phyloP scores from a whole-genome alignment of 2,797 vertebrate species.

The Limnodromus scolopaceus region DNA sequence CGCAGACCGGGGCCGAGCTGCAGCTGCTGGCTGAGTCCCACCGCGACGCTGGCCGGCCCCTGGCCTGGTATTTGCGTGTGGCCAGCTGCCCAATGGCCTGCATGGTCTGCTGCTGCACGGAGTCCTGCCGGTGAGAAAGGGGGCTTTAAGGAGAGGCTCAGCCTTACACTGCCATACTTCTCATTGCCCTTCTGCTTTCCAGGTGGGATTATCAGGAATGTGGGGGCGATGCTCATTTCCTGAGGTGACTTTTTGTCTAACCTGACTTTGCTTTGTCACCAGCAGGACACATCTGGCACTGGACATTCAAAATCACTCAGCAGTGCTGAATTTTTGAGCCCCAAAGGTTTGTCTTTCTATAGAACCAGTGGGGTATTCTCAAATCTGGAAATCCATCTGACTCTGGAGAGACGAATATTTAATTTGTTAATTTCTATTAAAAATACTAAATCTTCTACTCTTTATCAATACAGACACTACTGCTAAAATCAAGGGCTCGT shows the following conservation, averaged over 20 bases:
- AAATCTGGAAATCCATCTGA: neutral
- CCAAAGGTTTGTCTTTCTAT: neutral
- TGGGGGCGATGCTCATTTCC: neutral
- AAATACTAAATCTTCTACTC: neutral
- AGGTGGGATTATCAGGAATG: neutral
- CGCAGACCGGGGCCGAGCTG: conserved; percentile 90
- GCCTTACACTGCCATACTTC: neutral
- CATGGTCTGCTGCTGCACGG: conserved; percentile 92
- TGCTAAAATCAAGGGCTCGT: neutral
- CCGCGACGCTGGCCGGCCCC: conserved; percentile 74
- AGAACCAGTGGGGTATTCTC: neutral
- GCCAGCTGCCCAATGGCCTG: conserved; percentile 90
- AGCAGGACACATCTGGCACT: neutral
- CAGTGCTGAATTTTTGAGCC: neutral
- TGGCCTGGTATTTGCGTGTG: conserved; percentile 87
- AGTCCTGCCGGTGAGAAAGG: conserved; percentile 79
- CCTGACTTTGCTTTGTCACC: neutral
- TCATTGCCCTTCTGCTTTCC: neutral
- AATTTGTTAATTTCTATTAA: neutral
- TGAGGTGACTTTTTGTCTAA: neutral
- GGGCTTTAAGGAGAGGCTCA: neutral
- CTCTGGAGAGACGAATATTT: neutral
- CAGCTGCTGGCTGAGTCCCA: conserved; percentile 91
- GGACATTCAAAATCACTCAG: neutral
- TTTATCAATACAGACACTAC: neutral